These are phyloP conservation scores for Notechis scutatus DNA, from an alignment of 2,113 vertebrate species.

Conservation along the genomic window DNA sequence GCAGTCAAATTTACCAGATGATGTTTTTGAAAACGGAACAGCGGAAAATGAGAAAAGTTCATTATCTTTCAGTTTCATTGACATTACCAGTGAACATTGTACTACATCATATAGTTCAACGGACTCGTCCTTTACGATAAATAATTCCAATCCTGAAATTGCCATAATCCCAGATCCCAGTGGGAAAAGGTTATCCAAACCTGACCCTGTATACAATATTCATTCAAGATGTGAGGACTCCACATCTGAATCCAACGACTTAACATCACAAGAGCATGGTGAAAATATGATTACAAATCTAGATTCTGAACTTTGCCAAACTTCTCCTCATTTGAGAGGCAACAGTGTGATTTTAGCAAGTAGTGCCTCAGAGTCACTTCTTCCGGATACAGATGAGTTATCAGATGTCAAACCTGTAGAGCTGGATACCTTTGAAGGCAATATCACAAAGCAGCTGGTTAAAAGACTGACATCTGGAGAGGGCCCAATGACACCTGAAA, in stretches of 20 bases:
- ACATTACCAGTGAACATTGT: slow-evolving; percentile 73
- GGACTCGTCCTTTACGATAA: slow-evolving; percentile 14
- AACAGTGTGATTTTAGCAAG: slow-evolving; percentile 75
- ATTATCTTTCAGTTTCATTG: slow-evolving; percentile 86
- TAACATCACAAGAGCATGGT: background rate
- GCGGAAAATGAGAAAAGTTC: slow-evolving; percentile 77
- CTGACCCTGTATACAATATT: slow-evolving; percentile 32
- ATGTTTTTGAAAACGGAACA: slow-evolving; percentile 82
- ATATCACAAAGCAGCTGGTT: slow-evolving; percentile 91
- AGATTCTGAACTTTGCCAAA: slow-evolving; percentile 53
- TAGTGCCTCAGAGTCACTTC: slow-evolving; percentile 66
- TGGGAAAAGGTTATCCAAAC: slow-evolving; percentile 44
- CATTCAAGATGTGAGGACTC: slow-evolving; percentile 47
- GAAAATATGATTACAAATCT: background rate
- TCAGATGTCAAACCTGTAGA: slow-evolving; percentile 93
- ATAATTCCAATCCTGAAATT: slow-evolving; percentile 84
- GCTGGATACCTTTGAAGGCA: slow-evolving; percentile 89
- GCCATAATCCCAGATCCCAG: slow-evolving; percentile 74
- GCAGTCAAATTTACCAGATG: slow-evolving; percentile 87
- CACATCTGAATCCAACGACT: slow-evolving; percentile 39
- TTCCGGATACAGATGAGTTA: slow-evolving; percentile 75
- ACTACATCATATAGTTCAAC: slow-evolving; percentile 48
- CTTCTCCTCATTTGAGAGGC: slow-evolving; percentile 42
- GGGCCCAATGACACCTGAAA: slow-evolving; percentile 55
- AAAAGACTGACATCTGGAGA: slow-evolving; percentile 89